phyloP scores from a whole-genome alignment of 2,888 invertebrate genomes.

The Aethes cnicana region DNA sequence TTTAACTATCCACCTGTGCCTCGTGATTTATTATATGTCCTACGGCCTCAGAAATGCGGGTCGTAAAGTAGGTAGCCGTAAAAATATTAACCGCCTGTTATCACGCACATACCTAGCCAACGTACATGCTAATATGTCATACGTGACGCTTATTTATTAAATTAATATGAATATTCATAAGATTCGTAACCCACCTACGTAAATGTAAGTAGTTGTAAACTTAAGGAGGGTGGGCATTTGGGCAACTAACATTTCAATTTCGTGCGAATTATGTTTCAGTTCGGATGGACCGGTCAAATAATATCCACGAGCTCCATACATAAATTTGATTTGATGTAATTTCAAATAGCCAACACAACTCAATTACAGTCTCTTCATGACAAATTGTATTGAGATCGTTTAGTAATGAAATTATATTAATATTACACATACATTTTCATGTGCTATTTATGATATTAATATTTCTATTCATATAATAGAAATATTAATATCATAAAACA shows the following conservation, averaged over 20 bases:
- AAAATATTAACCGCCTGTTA: conserved; percentile 25
- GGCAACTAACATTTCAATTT: conserved; percentile 13
- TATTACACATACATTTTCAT: too few species aligned
- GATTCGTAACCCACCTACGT: conserved; percentile 20
- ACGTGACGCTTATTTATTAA: conserved; percentile 24
- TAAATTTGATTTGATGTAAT: background rate
- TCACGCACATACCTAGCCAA: conserved; percentile 19
- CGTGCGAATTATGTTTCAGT: background rate
- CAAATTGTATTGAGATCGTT: too few species aligned
- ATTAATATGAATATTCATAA: conserved; percentile 26
- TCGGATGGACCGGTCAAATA: background rate
- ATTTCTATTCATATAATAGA: too few species aligned
- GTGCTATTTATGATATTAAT: too few species aligned
- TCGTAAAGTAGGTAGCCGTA: conserved; percentile 18
- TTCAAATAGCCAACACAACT: too few species aligned
- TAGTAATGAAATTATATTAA: too few species aligned
- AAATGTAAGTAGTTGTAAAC: too few species aligned
- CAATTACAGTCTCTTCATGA: too few species aligned
- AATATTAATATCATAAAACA: too few species aligned
- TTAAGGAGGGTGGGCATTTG: too few species aligned
- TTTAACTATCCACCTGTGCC: background rate
- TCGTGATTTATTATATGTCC: conserved; percentile 23
- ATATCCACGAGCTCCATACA: background rate
- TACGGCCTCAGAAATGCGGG: background rate
- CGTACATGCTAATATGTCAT: conserved; percentile 14